phyloP scores from a whole-genome alignment of 2,113 vertebrate species.

The Petromus typicus region DNA sequence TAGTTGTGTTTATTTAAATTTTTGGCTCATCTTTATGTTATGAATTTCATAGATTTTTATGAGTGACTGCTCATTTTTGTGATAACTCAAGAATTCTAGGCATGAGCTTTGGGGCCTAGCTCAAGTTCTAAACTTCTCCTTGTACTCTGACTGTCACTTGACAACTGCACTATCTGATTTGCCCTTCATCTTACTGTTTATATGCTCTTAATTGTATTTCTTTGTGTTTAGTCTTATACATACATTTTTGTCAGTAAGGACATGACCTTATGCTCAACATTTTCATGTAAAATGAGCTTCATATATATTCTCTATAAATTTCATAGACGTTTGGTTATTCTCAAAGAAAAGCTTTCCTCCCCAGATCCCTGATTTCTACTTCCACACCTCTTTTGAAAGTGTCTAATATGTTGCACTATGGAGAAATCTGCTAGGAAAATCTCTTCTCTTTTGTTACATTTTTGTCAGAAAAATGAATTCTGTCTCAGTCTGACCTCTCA shows the following conservation, averaged over 20 bases:
- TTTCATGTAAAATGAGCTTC: not conserved
- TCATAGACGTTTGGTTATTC: not conserved
- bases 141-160: not conserved
- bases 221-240: not conserved
- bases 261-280: not conserved
- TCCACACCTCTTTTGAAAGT: slow-evolving; percentile 40
- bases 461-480: slow-evolving; percentile 71
- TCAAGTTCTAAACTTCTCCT: not conserved
- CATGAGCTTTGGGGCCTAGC: not conserved
- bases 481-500: slow-evolving; percentile 58
- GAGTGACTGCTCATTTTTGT: not conserved
- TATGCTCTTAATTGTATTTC: not conserved
- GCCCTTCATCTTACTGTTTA: not conserved
- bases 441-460: slow-evolving; percentile 61
- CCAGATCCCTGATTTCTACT: not conserved
- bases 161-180: not conserved
- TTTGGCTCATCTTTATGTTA: not conserved
- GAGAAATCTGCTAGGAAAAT: slow-evolving; percentile 38
- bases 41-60: not conserved
- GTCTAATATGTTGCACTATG: slow-evolving; percentile 39
- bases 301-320: not conserved
- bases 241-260: not conserved
- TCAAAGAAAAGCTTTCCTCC: not conserved
- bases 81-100: not conserved
- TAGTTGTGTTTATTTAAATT: not conserved